These are phyloP conservation scores for Dinoponera quadriceps DNA, from an alignment of 1,140 invertebrate genomes.

Conservation along the genomic window DNA sequence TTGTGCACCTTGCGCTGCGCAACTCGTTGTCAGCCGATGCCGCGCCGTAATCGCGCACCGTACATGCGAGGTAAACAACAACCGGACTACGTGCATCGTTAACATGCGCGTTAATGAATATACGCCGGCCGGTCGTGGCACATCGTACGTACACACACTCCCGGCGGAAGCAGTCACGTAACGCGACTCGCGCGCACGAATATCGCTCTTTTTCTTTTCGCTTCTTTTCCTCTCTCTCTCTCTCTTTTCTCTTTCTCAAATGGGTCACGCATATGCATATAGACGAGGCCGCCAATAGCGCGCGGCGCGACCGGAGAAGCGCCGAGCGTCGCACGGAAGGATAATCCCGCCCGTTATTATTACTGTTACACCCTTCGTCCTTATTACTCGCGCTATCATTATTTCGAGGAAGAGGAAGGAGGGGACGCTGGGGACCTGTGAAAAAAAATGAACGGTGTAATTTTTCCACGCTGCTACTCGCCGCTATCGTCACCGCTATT, in stretches of 20 bases:
- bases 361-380: background rate
- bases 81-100: conserved; percentile 56
- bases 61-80: conserved; percentile 53
- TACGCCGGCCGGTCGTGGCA: conserved; percentile 26
- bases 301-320: background rate
- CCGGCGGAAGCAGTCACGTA: conserved; percentile 59
- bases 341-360: conserved; percentile 26
- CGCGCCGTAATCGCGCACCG: conserved; percentile 44
- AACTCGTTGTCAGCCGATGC: conserved; percentile 42
- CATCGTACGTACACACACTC: background rate
- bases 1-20: background rate
- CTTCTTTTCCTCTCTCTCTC: background rate
- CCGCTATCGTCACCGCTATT: background rate
- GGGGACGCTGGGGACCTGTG: background rate
- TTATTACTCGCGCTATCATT: background rate
- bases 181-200: conserved; percentile 10
- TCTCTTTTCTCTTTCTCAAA: conserved; percentile 27
- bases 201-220: conserved; percentile 19
- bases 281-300: background rate
- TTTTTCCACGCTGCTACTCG: background rate
- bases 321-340: background rate
- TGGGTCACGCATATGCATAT: conserved; percentile 30
- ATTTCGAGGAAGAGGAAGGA: background rate
- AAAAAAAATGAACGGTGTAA: conserved; percentile 35
- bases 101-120: conserved; percentile 67